phyloP scores from a whole-genome alignment of 37 sponge, comb jelly and placozoan species.

The Oscarella lobularis region DNA sequence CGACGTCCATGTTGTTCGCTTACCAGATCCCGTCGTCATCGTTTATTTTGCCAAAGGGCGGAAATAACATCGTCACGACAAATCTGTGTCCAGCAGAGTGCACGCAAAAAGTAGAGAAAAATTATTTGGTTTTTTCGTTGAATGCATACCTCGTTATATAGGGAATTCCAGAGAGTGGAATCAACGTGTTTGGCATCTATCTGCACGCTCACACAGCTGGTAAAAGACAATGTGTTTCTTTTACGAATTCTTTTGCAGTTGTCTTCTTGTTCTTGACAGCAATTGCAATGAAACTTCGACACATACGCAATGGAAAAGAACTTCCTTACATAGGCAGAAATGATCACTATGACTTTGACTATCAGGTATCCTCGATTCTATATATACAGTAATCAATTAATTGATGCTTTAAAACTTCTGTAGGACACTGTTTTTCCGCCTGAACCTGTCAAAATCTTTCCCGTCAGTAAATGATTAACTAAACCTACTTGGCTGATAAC shows the following conservation, averaged over 20 bases:
- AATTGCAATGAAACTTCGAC: not conserved
- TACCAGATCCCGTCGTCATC: not conserved
- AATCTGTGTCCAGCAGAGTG: not conserved
- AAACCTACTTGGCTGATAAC: not conserved
- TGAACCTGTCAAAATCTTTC: not conserved
- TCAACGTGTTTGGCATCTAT: not conserved
- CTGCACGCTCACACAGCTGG: not conserved
- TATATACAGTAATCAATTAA: not conserved
- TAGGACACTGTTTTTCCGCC: not conserved
- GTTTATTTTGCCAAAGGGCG: not conserved
- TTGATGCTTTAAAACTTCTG: not conserved
- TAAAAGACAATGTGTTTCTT: not conserved
- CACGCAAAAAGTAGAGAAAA: not conserved
- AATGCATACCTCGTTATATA: not conserved
- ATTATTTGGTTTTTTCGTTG: not conserved
- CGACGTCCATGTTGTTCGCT: not conserved
- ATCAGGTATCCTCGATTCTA: not conserved
- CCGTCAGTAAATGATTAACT: not conserved
- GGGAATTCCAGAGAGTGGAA: not conserved
- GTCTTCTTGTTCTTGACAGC: not conserved
- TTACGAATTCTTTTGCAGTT: not conserved
- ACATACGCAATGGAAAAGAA: not conserved
- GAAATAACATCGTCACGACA: not conserved
- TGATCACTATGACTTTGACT: not conserved
- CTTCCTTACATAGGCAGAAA: not conserved